Evolutionary conservation across 1,140 invertebrate genomes (phyloP), one percentile per base, ranked within the genome.

Genomic region (Mactra quadrangularis): DNA sequence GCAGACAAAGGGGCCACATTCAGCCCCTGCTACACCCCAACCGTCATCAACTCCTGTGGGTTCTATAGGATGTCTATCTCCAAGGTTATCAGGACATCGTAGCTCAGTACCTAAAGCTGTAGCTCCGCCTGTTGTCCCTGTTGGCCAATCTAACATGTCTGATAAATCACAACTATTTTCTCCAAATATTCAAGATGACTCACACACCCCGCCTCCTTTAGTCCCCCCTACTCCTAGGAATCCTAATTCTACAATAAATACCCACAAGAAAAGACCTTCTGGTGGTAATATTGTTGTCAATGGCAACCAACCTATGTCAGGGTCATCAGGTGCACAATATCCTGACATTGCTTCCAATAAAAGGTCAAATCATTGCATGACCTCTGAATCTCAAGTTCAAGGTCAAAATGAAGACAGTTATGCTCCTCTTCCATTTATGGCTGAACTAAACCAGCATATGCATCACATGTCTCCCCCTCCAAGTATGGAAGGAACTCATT

Each of bases 361-460:
- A 45, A 78, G 70, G 50, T 74, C 57, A 55, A 35, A 72, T 45
- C 62, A 74, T 0, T 29, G 76, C 17, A 55, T 50, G 25, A 55
- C 68, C 1, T 45, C 83, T 45, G 70, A 75, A 31, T 47, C 59
- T 62, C 53, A 72, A 82, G 57, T 52, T 50, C 45, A 66, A 25
- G 29, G 35, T 77, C 50, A 66, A n/a, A 27, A 15, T 31, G 74
- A 64, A 33, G 60, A 77, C 17, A 50, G 31, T 25, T 82, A 72
- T 72, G 55, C 71, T 62, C 33, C 83, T 64, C 70, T 86, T 64
- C 82, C 85, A 59, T 89, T 86, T 64, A 81, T 86, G 78, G 85
- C 64, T 45, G 87, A 86, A 66, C 64, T 87, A 41, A 78, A 62
- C 60, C 55, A 64, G 55, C 78, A 70, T 82, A 82, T 76, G 77